Conservation (phyloP, 23 tunicate species). For the Aplidium turbinatum region DNA sequence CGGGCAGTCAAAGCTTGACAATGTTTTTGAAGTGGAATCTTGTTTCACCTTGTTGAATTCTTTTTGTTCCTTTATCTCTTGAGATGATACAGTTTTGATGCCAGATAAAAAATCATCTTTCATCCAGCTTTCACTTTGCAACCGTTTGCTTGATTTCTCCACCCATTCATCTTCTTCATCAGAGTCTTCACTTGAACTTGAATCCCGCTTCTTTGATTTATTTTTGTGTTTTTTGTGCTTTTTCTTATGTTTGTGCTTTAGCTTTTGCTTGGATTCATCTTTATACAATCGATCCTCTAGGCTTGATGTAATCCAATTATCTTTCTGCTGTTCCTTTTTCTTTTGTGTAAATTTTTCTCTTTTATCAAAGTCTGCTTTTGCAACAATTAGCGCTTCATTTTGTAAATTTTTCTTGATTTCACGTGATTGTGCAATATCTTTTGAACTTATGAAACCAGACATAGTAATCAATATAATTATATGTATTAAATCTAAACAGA, state of each 20-base stretch:
- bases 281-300: conserved; percentile 31
- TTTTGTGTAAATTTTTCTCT: conserved; percentile 27
- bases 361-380: conserved; percentile 26
- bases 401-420: conserved; percentile 32
- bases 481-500: no score
- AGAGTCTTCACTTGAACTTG: conserved; percentile 7
- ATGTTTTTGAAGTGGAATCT: conserved; percentile 10
- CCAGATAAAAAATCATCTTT: conserved; percentile 50
- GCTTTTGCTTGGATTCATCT: conserved; percentile 5
- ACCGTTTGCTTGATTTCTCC: conserved; percentile 34
- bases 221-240: conserved; percentile 42
- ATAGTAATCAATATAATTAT: no score
- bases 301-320: conserved; percentile 56
- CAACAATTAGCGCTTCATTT: conserved; percentile 21
- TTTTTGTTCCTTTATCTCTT: conserved; percentile 47
- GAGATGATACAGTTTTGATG: conserved; percentile 47
- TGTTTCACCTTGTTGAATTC: conserved; percentile 30
- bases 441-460: conserved; percentile 66
- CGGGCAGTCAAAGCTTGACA: conserved; percentile 34
- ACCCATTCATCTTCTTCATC: conserved; percentile 62
- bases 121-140: conserved; percentile 14
- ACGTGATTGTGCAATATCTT: conserved; percentile 37
- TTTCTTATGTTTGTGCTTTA: conserved; percentile 15
- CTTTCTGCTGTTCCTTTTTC: conserved; percentile 46
- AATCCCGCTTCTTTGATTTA: conserved; percentile 23